Evolutionary conservation across 2,888 invertebrate genomes (phyloP).

Genomic region (Agrilus mali): DNA sequence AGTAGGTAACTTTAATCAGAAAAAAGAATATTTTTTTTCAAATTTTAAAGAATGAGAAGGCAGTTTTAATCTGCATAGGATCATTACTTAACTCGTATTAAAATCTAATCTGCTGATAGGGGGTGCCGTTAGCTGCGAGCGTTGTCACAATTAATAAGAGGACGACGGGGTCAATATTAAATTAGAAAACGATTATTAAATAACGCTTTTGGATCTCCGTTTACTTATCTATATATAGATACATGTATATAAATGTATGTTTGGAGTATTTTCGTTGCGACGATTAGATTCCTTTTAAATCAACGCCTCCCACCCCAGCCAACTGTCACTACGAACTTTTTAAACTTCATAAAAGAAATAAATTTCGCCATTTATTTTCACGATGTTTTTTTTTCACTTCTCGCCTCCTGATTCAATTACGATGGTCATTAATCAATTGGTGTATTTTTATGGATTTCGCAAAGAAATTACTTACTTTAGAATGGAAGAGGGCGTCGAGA

Average conservation of each 20-base stretch:
- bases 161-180: slow-evolving; percentile 16
- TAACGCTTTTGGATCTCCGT: slow-evolving; percentile 3
- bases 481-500: no score
- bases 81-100: no score
- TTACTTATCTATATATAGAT: no score
- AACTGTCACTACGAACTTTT: slow-evolving; percentile 31
- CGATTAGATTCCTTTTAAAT: slow-evolving; percentile 10
- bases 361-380: slow-evolving; percentile 30
- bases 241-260: no score
- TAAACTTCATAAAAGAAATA: slow-evolving; percentile 30
- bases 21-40: no score
- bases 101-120: no score
- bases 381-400: slow-evolving; percentile 28
- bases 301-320: slow-evolving; percentile 18
- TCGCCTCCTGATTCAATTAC: slow-evolving; percentile 34
- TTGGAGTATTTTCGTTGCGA: no score
- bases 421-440: slow-evolving; percentile 34
- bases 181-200: slow-evolving; percentile 19
- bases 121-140: no score
- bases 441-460: slow-evolving; percentile 32
- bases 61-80: no score
- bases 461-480: slow-evolving; percentile 25
- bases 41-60: no score
- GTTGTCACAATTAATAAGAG: no score
- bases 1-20: no score